Conservation (phyloP, 2,113 vertebrate species). For the Colaptes auratus region DNA sequence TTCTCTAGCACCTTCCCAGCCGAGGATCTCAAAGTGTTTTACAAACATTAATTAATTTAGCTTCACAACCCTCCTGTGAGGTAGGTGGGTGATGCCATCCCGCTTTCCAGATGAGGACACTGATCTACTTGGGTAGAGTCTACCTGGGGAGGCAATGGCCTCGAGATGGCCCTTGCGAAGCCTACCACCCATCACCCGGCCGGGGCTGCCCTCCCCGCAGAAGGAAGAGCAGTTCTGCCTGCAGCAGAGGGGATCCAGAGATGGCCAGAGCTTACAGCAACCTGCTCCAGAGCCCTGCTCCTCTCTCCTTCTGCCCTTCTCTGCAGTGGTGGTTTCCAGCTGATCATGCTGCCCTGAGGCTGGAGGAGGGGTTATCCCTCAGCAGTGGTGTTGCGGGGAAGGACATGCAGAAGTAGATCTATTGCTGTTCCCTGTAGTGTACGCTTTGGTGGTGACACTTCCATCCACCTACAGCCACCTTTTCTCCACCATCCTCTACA, state of each 20-base stretch:
- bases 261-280: conserved; percentile 51
- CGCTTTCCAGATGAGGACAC: conserved; percentile 57
- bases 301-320: conserved; percentile 33
- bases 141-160: conserved; percentile 3
- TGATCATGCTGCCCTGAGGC: not conserved
- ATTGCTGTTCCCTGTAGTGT: not conserved
- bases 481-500: not conserved
- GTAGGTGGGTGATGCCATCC: conserved; percentile 66
- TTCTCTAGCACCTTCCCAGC: conserved; percentile 72
- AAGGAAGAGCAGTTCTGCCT: conserved; percentile 55
- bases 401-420: not conserved
- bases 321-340: conserved; percentile 27
- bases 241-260: conserved; percentile 44
- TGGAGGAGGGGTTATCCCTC: conserved; percentile 27
- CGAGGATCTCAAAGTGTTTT: conserved; percentile 70
- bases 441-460: not conserved
- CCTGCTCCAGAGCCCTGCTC: conserved; percentile 42
- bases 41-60: conserved; percentile 73
- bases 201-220: conserved; percentile 11
- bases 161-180: not conserved
- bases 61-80: conserved; percentile 66
- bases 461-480: not conserved
- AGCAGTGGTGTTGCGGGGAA: not conserved
- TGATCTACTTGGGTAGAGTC: conserved; percentile 39
- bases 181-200: not conserved